Conservation (phyloP, 53 echinoderm and acorn worm species). For the Luidia sarsii region DNA sequence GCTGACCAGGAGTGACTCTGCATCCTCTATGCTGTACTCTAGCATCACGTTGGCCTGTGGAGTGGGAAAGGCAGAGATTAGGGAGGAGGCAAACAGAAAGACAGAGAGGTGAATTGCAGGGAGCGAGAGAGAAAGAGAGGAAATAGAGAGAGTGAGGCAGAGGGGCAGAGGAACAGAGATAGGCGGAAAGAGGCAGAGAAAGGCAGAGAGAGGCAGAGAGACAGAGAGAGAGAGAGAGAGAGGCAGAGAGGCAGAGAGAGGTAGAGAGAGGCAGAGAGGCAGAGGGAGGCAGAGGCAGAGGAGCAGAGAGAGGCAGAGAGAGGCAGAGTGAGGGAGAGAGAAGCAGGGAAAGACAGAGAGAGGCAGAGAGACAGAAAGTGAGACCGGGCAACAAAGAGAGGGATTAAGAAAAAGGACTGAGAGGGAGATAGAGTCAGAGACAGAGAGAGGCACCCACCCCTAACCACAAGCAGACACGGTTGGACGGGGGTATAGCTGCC, state of each 20-base stretch:
- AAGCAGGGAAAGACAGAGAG: background rate
- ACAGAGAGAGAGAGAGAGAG: too few species aligned
- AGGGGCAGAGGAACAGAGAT: too few species aligned
- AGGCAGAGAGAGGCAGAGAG: too few species aligned
- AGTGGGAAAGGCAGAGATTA: background rate
- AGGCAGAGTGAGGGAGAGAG: too few species aligned
- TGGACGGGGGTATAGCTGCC: slow-evolving; percentile 81
- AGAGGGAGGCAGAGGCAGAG: too few species aligned
- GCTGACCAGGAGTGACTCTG: slow-evolving; percentile 74
- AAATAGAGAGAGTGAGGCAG: too few species aligned
- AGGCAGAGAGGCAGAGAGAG: too few species aligned
- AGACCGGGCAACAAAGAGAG: background rate
- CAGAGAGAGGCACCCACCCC: slow-evolving; percentile 78
- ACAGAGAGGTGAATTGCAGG: background rate
- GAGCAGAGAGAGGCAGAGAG: too few species aligned
- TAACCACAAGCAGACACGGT: slow-evolving; percentile 94
- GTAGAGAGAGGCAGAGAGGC: too few species aligned
- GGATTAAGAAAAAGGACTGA: background rate
- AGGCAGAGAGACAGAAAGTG: background rate
- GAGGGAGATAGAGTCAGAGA: too few species aligned
- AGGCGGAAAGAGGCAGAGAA: too few species aligned
- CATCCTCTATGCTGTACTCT: slow-evolving; percentile 85
- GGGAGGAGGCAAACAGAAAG: background rate
- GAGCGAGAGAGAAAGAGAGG: too few species aligned
- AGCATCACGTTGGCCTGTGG: slow-evolving; percentile 97